A percentile compares a stretch with the other conserved stretches of the same genome.
phyloP scores from a whole-genome alignment of 2,113 vertebrate species.

The Edolisoma coerulescens region DNA sequence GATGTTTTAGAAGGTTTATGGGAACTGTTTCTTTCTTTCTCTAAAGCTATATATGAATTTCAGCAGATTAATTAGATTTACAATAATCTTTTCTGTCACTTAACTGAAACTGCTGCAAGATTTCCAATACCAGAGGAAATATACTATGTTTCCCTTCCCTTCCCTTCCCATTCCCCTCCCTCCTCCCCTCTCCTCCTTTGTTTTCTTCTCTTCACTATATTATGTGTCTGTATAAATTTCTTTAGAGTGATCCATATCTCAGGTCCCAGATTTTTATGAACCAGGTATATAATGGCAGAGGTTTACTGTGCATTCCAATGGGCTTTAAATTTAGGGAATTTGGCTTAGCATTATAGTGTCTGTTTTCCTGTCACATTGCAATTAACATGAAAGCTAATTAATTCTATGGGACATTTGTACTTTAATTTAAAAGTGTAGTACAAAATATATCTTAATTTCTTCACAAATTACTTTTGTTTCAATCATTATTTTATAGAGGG shows the following conservation, averaged over 20 bases:
- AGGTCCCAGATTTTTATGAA: neutral
- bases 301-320: neutral
- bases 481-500: neutral
- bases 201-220: neutral
- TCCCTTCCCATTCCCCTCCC: neutral
- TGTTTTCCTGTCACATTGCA: neutral
- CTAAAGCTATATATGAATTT: neutral
- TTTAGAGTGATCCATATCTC: neutral
- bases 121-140: neutral
- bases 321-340: neutral
- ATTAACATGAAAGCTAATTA: neutral
- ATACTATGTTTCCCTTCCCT: neutral
- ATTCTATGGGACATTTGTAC: neutral
- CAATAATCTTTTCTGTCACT: neutral
- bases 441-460: neutral
- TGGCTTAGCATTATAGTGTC: neutral
- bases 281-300: neutral
- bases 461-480: neutral
- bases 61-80: neutral
- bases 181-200: neutral
- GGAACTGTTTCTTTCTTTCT: neutral
- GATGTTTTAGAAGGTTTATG: neutral
- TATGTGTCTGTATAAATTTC: neutral
- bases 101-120: neutral
- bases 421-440: neutral